phyloP scores from a whole-genome alignment of 2,113 vertebrate genomes.

The Bubalus kerabau region DNA sequence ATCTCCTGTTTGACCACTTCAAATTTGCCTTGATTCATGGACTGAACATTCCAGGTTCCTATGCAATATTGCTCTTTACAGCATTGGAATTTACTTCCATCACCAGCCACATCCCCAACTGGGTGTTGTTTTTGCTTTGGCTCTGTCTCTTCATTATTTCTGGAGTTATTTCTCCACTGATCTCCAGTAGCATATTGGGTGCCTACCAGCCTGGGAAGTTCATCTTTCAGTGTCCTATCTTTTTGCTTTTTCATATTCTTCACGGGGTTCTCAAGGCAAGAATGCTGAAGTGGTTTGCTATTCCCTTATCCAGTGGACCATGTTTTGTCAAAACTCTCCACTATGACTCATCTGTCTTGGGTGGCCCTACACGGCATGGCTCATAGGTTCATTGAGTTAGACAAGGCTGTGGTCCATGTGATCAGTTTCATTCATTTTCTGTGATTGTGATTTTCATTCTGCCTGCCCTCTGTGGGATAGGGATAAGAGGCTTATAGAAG shows the following conservation, averaged over 20 bases:
- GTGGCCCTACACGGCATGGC: neutral
- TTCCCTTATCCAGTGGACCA: neutral
- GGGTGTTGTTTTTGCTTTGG: neutral
- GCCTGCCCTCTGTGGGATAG: neutral
- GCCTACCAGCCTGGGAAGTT: neutral
- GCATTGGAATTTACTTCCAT: neutral
- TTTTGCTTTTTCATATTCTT: neutral
- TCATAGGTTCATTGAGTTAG: neutral
- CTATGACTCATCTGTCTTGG: neutral
- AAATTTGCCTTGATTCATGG: neutral
- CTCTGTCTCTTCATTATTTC: neutral
- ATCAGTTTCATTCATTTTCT: neutral
- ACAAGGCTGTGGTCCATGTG: neutral
- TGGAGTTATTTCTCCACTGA: neutral
- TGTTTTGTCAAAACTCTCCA: neutral
- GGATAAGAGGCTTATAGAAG: neutral
- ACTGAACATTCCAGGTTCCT: neutral
- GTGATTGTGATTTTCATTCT: neutral
- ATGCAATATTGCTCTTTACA: neutral
- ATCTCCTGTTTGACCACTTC: neutral
- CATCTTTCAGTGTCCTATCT: neutral
- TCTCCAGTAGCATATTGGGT: neutral
- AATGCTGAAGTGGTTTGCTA: neutral
- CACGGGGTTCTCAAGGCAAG: neutral
- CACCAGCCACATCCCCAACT: neutral